phyloP scores from a whole-genome alignment of 2,888 invertebrate species.

The Caenorhabditis macrosperma region DNA sequence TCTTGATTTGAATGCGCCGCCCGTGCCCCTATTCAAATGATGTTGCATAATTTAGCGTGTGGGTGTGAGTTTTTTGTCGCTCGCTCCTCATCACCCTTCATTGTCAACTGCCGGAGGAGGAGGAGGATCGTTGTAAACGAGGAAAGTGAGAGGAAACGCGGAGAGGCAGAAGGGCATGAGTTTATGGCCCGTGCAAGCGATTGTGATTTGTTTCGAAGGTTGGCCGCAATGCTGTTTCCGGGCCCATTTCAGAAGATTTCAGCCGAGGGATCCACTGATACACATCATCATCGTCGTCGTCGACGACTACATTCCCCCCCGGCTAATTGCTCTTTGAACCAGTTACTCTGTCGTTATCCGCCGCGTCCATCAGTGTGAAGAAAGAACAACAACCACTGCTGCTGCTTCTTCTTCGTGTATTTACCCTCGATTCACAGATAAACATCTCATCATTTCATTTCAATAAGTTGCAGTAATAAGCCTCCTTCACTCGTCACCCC shows the following conservation, averaged over 20 bases:
- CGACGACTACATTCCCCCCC: slow-evolving; percentile 6
- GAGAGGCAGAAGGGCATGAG: slow-evolving; percentile 40
- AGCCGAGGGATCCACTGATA: slow-evolving; percentile 15
- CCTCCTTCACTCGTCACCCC: too few relatives aligned
- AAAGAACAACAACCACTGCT: slow-evolving; percentile 42
- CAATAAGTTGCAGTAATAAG: slow-evolving; percentile 29
- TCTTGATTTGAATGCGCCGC: slow-evolving; percentile 49
- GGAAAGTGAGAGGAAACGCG: slow-evolving; percentile 36
- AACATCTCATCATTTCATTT: slow-evolving; percentile 10
- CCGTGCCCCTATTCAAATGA: slow-evolving; percentile 45
- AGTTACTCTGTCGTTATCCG: slow-evolving; percentile 21
- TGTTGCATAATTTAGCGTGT: slow-evolving; percentile 54
- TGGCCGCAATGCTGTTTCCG: not conserved
- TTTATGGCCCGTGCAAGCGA: slow-evolving; percentile 46
- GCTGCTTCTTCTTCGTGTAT: slow-evolving; percentile 14
- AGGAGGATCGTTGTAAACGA: slow-evolving; percentile 34
- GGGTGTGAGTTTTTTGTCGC: slow-evolving; percentile 29
- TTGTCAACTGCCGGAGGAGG: slow-evolving; percentile 44
- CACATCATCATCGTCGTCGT: not conserved
- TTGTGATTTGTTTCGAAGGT: slow-evolving; percentile 23
- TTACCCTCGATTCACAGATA: slow-evolving; percentile 11
- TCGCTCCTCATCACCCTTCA: slow-evolving; percentile 23
- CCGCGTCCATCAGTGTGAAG: slow-evolving; percentile 36
- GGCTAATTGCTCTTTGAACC: slow-evolving; percentile 57
- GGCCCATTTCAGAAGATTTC: slow-evolving; percentile 4